Conservation (phyloP, 2,113 vertebrate genomes). For the Oryzias javanicus region DNA sequence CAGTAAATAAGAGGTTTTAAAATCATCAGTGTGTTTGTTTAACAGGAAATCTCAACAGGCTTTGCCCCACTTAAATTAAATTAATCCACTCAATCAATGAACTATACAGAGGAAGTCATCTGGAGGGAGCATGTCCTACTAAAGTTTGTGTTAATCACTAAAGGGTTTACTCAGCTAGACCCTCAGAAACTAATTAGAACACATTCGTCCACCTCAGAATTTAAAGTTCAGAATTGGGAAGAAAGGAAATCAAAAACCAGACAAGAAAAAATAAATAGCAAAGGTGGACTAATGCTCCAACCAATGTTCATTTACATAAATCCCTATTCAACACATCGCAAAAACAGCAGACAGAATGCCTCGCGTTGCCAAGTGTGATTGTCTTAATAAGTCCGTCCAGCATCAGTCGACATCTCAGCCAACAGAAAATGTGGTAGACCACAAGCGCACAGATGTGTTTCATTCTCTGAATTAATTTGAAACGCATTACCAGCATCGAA, state of each 20-base stretch:
- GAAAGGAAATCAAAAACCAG: too few species aligned
- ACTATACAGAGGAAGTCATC: conserved; percentile 36
- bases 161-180: conserved; percentile 30
- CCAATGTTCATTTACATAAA: background rate
- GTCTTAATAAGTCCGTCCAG: background rate
- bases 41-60: conserved; percentile 49
- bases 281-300: too few species aligned
- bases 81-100: conserved; percentile 49
- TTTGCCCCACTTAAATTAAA: conserved; percentile 43
- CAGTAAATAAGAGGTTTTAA: conserved; percentile 60
- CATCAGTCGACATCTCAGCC: conserved; percentile 1
- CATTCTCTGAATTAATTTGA: conserved; percentile 18
- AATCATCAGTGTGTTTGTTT: conserved; percentile 45
- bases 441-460: conserved; percentile 18
- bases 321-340: conserved; percentile 1
- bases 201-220: too few species aligned
- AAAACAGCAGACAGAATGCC: background rate
- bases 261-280: too few species aligned
- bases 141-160: conserved; percentile 14
- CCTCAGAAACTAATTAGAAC: background rate
- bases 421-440: conserved; percentile 8
- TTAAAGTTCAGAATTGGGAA: too few species aligned
- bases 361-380: background rate
- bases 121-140: conserved; percentile 23
- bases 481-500: conserved; percentile 5